Conservation (phyloP, 2,888 invertebrate genomes). For the Agapostemon virescens region DNA sequence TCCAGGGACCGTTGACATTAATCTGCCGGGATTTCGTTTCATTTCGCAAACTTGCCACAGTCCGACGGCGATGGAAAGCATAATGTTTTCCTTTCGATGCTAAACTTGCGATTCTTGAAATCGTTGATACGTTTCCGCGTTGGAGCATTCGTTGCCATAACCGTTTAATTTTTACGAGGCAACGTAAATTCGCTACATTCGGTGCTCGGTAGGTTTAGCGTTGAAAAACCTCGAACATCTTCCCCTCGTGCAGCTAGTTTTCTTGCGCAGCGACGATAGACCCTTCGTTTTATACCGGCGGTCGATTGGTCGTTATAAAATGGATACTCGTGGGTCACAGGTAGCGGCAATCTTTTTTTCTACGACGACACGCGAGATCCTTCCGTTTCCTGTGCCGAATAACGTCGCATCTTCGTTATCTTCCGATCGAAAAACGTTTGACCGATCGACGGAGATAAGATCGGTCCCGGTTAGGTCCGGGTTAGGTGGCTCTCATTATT, state of each 20-base stretch:
- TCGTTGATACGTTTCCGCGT: too few species aligned
- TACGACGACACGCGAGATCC: conserved; percentile 16
- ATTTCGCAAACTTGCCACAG: not conserved
- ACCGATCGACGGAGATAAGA: conserved; percentile 53
- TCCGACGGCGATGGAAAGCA: not conserved
- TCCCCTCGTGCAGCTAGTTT: too few species aligned
- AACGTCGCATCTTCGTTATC: conserved; percentile 30
- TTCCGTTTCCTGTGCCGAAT: not conserved
- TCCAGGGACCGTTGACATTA: not conserved
- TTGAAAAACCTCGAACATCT: too few species aligned
- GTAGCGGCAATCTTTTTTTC: not conserved
- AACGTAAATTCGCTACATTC: too few species aligned
- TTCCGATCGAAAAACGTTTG: conserved; percentile 38
- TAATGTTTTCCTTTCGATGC: too few species aligned
- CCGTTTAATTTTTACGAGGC: too few species aligned
- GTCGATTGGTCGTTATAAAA: conserved; percentile 23
- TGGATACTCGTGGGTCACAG: conserved; percentile 34
- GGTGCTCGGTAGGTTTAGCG: too few species aligned
- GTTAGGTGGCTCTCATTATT: conserved; percentile 48
- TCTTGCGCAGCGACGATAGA: too few species aligned
- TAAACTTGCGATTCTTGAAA: too few species aligned
- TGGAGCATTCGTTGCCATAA: too few species aligned
- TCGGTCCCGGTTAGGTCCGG: not conserved
- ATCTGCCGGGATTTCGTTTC: not conserved
- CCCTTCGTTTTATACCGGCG: too few species aligned